Conservation (phyloP, 2,113 vertebrate genomes). For the Brachyhypopomus occidentalis region DNA sequence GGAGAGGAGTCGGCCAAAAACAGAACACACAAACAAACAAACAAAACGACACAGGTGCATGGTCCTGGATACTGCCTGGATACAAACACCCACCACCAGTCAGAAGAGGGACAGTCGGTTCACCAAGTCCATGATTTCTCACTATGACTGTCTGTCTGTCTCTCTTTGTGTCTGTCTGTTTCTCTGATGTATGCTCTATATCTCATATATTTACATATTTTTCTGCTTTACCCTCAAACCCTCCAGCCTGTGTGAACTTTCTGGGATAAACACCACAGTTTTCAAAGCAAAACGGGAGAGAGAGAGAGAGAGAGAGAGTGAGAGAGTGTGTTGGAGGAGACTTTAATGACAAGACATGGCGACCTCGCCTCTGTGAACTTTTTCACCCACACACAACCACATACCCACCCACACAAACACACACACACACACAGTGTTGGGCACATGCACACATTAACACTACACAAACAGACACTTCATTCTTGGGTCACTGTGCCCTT, state of each 20-base stretch:
- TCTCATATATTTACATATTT: not conserved
- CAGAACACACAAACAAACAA: not conserved
- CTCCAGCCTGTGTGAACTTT: conserved; percentile 8
- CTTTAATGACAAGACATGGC: conserved; percentile 53
- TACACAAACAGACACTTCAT: conserved; percentile 54
- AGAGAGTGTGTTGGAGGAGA: conserved; percentile 13
- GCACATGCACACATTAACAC: conserved; percentile 32
- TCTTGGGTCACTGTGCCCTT: conserved; percentile 73
- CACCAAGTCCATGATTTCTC: not conserved
- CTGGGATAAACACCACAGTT: not conserved
- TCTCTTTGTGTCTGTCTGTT: not conserved
- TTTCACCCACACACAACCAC: conserved; percentile 45
- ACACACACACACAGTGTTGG: conserved; percentile 1
- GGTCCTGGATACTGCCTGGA: not conserved
- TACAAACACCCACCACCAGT: no score
- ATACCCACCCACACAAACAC: conserved; percentile 26
- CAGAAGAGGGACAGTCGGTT: conserved; percentile 8
- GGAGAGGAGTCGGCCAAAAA: no score
- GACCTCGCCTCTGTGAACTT: conserved; percentile 69
- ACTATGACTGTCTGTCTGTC: not conserved
- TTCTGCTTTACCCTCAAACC: not conserved
- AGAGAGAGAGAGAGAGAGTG: conserved; percentile 1
- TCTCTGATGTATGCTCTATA: not conserved
- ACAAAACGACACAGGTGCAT: not conserved
- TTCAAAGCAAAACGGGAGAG: not conserved